phyloP scores from a whole-genome alignment of 2,797 vertebrate species.

The Danio aesculapii region DNA sequence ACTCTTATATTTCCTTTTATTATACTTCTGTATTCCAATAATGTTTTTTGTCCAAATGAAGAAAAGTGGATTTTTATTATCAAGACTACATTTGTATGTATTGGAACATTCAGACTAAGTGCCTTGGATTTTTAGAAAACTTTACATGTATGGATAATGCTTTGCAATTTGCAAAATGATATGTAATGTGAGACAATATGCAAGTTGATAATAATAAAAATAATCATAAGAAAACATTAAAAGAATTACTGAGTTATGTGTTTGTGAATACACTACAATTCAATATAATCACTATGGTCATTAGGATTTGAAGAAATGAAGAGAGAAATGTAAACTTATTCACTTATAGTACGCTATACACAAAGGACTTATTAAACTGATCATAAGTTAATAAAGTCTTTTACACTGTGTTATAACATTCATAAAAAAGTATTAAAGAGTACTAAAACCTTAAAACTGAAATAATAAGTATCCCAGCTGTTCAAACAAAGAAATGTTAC shows the following conservation, averaged over 20 bases:
- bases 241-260: not conserved
- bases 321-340: no score
- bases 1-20: constrained; percentile 15
- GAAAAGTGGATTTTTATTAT: not conserved
- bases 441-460: no score
- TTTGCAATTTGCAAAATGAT: not conserved
- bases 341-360: no score
- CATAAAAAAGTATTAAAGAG: not conserved
- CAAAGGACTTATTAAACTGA: not conserved
- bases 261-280: not conserved
- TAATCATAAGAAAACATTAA: not conserved
- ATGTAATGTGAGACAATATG: constrained; percentile 1
- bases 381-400: not conserved
- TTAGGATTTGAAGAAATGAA: no score
- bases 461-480: no score
- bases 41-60: not conserved
- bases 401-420: not conserved
- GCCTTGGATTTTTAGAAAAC: constrained; percentile 1
- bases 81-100: not conserved
- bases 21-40: not conserved
- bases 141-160: constrained; percentile 1
- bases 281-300: no score
- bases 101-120: not conserved
- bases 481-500: no score
- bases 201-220: constrained; percentile 3